These are phyloP conservation scores for Drosophila saltans DNA, from an alignment of 1,140 invertebrate genomes.

Conservation along the genomic window DNA sequence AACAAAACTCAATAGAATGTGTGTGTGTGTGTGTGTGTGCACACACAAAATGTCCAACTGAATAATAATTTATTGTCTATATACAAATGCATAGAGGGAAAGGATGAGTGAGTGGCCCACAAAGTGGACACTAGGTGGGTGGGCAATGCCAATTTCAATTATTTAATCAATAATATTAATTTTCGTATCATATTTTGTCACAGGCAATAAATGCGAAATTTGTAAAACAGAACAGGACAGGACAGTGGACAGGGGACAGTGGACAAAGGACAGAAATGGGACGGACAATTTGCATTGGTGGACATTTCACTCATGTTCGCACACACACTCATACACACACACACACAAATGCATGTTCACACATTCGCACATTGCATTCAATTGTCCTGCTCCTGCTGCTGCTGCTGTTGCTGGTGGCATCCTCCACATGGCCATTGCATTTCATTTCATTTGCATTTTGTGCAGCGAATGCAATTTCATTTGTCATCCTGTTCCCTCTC, in stretches of 20 bases:
- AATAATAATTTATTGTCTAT: conserved; percentile 15
- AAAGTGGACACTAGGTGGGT: not conserved
- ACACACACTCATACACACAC: conserved; percentile 31
- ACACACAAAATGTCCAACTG: conserved; percentile 19
- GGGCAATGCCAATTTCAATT: conserved; percentile 76
- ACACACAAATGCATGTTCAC: conserved; percentile 57
- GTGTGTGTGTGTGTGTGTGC: not conserved
- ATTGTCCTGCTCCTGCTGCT: conserved; percentile 55
- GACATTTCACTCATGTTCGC: conserved; percentile 72
- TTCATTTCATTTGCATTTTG: conserved; percentile 81
- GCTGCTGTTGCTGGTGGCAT: not conserved
- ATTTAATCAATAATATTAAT: conserved; percentile 83
- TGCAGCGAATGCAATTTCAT: conserved; percentile 78
- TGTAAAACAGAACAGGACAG: conserved; percentile 65
- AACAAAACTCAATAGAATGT: conserved; percentile 19
- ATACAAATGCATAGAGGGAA: not conserved
- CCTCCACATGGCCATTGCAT: conserved; percentile 52
- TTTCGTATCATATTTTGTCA: conserved; percentile 83
- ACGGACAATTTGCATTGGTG: conserved; percentile 35
- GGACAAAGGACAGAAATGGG: conserved; percentile 32
- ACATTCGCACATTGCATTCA: conserved; percentile 57
- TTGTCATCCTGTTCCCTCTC: conserved; percentile 41
- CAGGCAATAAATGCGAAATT: conserved; percentile 79
- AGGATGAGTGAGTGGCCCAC: not conserved
- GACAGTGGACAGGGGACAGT: conserved; percentile 15